Base-by-base conservation (phyloP, 2,113 vertebrate genomes). In the Menidia beryllina region DNA sequence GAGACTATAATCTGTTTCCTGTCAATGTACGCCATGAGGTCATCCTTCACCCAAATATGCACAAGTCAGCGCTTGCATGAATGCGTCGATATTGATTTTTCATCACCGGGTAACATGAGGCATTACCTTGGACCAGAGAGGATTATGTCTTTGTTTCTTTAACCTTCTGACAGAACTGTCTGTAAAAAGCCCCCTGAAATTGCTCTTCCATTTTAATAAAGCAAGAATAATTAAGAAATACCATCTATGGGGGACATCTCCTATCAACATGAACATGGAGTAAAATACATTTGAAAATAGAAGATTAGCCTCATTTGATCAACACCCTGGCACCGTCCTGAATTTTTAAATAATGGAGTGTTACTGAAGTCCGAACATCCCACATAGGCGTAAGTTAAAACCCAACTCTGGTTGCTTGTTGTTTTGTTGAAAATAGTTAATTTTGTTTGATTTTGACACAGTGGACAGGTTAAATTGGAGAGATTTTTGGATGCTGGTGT, bases 1-100 rank as follows among this genome's bases (percentile, higher is more conserved):
- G 54, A 34, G 52, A 30, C 12, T 0, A 7, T 43, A 26, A 30
- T 52, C 36, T 23, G 39, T 50, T 73, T 73, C 51, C 51, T 53
- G 43, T 1, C 21, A 26, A 68, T 36, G 48, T 9, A 21, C 24
- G 25, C 20, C 10, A 12, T 47, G 41, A 73, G 20, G 26, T 49
- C 60, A 68, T 55, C 34, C 6, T 17, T 57, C 14, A 58, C 59
- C 26, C 21, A 30, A 23, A 47, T 10, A 9, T 24, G 27, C 13
- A 27, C 0, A 23, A 58, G 61, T 53, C 36, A 24, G 5, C 63
- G 41, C 36, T 43, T 43, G 58, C 41, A 24, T 47, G n/a, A 1
- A 10, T 10, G 34, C 41, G 36, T 39, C 2, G 17, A 5, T 15
- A 25, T 1, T 8, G 27, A 43, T 34, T 34, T 7, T 34, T 55